Evolutionary conservation across 2,113 vertebrate species (phyloP).

Genomic region (Alethe diademata): DNA sequence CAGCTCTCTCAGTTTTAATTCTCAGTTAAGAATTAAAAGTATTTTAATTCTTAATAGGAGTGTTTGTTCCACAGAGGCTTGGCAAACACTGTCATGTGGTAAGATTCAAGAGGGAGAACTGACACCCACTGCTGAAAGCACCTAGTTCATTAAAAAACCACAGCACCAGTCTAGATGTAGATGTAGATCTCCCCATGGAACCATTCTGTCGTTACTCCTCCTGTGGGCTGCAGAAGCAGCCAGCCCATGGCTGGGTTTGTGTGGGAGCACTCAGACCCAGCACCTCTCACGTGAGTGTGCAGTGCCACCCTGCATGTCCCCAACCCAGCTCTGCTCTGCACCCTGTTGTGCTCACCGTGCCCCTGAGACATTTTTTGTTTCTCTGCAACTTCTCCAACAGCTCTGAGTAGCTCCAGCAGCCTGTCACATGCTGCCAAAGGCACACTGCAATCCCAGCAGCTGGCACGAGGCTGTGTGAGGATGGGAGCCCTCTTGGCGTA

Average conservation of each 20-base stretch:
- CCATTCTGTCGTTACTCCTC: background rate
- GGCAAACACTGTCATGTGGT: background rate
- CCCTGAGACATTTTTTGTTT: background rate
- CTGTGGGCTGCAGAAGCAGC: background rate
- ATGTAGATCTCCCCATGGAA: background rate
- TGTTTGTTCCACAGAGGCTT: background rate
- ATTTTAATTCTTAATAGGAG: background rate
- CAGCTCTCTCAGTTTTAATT: background rate
- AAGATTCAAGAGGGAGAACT: background rate
- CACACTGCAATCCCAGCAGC: background rate
- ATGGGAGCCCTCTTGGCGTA: background rate
- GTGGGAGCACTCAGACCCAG: background rate
- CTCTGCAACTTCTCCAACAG: background rate
- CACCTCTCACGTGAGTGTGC: background rate
- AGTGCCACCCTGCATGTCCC: accelerated
- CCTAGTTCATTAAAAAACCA: background rate
- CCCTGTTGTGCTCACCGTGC: accelerated
- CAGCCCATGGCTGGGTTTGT: background rate
- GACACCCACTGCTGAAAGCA: background rate
- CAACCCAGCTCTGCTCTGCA: background rate
- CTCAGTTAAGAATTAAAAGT: no score
- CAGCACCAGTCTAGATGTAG: background rate
- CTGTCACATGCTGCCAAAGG: background rate
- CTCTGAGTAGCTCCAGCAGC: background rate
- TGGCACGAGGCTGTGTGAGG: background rate